phyloP scores from a whole-genome alignment of 2,797 vertebrate species.

The Pangasius krempfi region DNA sequence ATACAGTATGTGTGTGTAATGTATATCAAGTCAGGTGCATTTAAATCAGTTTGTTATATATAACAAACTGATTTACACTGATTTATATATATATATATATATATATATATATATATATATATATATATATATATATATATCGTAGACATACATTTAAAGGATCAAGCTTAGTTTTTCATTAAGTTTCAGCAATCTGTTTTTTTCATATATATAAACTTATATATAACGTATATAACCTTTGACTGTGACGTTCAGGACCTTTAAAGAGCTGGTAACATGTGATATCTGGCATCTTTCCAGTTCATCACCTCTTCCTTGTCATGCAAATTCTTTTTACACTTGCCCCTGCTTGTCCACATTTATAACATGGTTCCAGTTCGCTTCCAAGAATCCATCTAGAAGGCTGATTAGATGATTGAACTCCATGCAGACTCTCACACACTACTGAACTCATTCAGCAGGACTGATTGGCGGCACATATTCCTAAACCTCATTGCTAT shows the following conservation, averaged over 20 bases:
- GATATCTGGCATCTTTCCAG: not conserved
- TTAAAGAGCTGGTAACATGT: not conserved
- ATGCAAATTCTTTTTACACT: not conserved
- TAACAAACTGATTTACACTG: no score
- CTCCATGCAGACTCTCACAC: conserved; percentile 5
- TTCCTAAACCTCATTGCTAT: conserved; percentile 33
- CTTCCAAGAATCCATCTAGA: not conserved
- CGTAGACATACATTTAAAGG: no score
- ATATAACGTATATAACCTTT: not conserved
- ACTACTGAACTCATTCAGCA: conserved; percentile 16
- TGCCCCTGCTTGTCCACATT: conserved; percentile 16
- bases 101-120: no score
- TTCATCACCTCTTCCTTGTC: not conserved
- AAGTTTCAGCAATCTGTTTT: no score
- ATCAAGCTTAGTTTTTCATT: no score
- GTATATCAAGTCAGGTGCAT: not conserved
- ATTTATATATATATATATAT: no score
- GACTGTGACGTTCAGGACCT: not conserved
- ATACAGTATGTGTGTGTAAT: not conserved
- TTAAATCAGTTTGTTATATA: no score
- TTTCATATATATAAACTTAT: no score
- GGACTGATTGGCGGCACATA: not conserved
- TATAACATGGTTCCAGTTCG: not conserved
- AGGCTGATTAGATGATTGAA: not conserved
- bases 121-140: no score